Evolutionary conservation across 2,797 vertebrate species (phyloP), one percentile per base, ranked within the genome.

Genomic region (Steatocranus sp.): DNA sequence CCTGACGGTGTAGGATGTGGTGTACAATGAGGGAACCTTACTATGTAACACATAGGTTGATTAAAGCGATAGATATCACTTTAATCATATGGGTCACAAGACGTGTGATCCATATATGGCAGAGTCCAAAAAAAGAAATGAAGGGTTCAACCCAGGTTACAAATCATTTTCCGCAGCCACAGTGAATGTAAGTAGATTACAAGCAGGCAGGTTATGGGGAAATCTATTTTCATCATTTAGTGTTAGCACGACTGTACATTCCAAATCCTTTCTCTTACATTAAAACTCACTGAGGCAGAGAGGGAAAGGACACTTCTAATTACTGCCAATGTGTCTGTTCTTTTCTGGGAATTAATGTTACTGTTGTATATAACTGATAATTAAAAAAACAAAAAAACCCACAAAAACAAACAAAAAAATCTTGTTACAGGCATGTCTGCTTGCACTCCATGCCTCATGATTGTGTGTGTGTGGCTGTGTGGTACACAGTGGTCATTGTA

Each of bases 281-380:
- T 61, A 82, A 91, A 92, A 76, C 20, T 58, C 73, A 93, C 78
- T n/a, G 74, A 87, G 91, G 89, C 81, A 88, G 86, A 89, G 87
- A 83, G 80, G 81, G 82, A 87, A 92, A 88, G 83, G 84, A 93
- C 83, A 86, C 83, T 87, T 90, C 85, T 87, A 85, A 93, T 94
- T 93, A 95, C 91, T 93, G 90, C 92, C 93, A 93, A 87, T 85
- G 61, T 89, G 84, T 94, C 85, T 93, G 88, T 87, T 91, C 77
- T 85, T 83, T 87, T 91, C 86, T 86, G 80, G 82, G 81, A 81
- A 82, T 92, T 51, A 87, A 77, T 88, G 80, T 82, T 86, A 85
- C 91, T 93, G 89, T 91, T 84, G 89, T 92, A 87, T 86, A 75
- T 76, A 87, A 84, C 86, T 86, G 80, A 92, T 83, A 88, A 91